phyloP scores from a whole-genome alignment of 2,113 vertebrate species.

The Silurus glanis region DNA sequence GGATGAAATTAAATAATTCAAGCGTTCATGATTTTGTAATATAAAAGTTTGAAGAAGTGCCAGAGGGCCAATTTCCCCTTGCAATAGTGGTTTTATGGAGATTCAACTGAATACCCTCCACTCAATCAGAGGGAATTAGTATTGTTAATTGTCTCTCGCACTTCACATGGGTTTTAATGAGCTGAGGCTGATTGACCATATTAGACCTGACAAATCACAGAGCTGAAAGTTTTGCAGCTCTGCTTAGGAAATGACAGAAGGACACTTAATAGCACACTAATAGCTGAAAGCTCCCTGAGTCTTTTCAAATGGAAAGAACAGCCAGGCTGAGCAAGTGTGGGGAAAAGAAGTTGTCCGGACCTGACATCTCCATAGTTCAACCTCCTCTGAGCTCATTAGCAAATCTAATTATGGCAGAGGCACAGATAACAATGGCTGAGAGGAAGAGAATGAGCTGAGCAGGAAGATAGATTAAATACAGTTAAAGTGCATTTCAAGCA shows the following conservation, averaged over 20 bases:
- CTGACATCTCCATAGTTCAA: conserved; percentile 24
- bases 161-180: conserved; percentile 37
- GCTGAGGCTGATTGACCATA: conserved; percentile 30
- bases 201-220: conserved; percentile 38
- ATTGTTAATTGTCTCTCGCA: conserved; percentile 38
- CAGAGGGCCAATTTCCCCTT: conserved; percentile 2
- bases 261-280: conserved; percentile 35
- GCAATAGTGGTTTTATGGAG: conserved; percentile 27
- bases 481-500: background rate
- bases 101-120: conserved; percentile 21
- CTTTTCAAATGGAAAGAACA: conserved; percentile 9
- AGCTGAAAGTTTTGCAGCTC: conserved; percentile 11
- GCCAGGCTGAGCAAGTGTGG: background rate
- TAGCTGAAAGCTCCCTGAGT: conserved; percentile 3
- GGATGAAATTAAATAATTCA: background rate
- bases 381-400: conserved; percentile 60
- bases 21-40: conserved; percentile 7
- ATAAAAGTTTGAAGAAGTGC: conserved; percentile 27
- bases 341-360: conserved; percentile 2
- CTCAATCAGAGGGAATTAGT: conserved; percentile 33
- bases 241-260: conserved; percentile 35
- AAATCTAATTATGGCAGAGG: conserved; percentile 60
- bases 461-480: conserved; percentile 12
- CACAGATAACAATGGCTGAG: conserved; percentile 47
- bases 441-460: conserved; percentile 10